Base-by-base conservation (phyloP, 1,140 invertebrate genomes). In the Muscidifurax raptorellus region DNA sequence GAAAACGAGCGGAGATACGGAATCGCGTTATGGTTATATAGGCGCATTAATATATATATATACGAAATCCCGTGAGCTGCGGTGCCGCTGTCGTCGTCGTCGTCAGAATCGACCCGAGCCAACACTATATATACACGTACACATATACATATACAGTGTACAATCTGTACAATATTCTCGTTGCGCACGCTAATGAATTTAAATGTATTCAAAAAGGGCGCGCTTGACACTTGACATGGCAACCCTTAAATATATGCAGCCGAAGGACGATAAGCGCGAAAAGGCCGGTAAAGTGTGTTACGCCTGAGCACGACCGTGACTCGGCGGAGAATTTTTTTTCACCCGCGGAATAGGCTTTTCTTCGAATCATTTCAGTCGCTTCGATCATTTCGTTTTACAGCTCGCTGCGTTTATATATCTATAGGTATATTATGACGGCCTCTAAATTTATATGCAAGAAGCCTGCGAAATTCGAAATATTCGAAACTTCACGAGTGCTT, bases 171-270 rank as follows among this genome's bases (percentile, higher is more conserved):
- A 18, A 52, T 52, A 52, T 18, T 52, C 47, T 52, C 15, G 47
- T 18, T 52, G 52, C 52, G 18, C 52, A 40, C 44, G 79, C 13
- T 92, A 92, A 92, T 92, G 89, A 91, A 92, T 92, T 92, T 92
- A 91, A 92, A 92, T 92, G 88, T 92, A 92, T 92, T 91, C 91
- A 91, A 91, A 91, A 91, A 90, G 91, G 90, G 90, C 88, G 89
- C 88, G 90, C 89, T 89, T 91, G 89, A 89, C 88, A 90, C 90
- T 91, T 90, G 91, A 91, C 90, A 91, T 89, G 91, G 89, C 91
- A 90, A 90, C 91, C 91, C 90, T 91, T 91, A 91, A 92, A 90
- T 91, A 91, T 91, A 89, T 90, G 76, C 76, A 40, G 10, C n/a
- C 66, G 74, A 18, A 36, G 15, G 40, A 87, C 89, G 88, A 90